Percentiles rank a stretch among this genome's conserved stretches.
Evolutionary conservation across 2,888 invertebrate genomes (phyloP).

Genomic region (Trichogramma evanescens): DNA sequence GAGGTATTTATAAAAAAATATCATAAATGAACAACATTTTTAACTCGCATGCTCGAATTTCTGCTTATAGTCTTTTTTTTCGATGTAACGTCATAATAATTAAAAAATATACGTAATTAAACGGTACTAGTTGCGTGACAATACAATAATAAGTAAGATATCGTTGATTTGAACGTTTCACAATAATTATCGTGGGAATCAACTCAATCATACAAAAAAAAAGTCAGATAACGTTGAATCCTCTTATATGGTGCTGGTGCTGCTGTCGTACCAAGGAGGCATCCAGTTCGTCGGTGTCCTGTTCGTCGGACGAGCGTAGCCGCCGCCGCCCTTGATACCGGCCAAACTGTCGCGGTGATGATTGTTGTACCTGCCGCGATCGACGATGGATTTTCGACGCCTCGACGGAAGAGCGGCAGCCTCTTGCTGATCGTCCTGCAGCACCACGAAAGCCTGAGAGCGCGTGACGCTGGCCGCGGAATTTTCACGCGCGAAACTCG

Average conservation of each 20-base stretch:
- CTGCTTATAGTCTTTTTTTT: no score
- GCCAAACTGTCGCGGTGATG: conserved; percentile 32
- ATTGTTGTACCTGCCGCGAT: conserved; percentile 30
- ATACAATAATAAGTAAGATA: not conserved
- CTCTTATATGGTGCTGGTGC: conserved; percentile 31
- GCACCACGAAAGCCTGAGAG: conserved; percentile 34
- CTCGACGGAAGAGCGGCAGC: conserved; percentile 20
- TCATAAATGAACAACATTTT: no score
- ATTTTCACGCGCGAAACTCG: conserved; percentile 34
- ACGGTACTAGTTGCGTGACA: not conserved
- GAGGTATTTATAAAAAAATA: no score
- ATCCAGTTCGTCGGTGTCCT: conserved; percentile 48
- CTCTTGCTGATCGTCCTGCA: conserved; percentile 27
- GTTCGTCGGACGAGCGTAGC: conserved; percentile 36
- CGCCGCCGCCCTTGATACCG: conserved; percentile 26
- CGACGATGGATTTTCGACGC: conserved; percentile 23
- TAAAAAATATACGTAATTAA: no score
- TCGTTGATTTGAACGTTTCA: not conserved
- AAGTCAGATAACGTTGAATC: not conserved
- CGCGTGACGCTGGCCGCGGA: not conserved
- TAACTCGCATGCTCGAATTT: no score
- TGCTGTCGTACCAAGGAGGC: conserved; percentile 49
- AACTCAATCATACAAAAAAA: not conserved
- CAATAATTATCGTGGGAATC: no score
- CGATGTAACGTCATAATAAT: no score